These are phyloP conservation scores for Coptodon rendalli DNA, from an alignment of 2,113 vertebrate species.

Conservation along the genomic window DNA sequence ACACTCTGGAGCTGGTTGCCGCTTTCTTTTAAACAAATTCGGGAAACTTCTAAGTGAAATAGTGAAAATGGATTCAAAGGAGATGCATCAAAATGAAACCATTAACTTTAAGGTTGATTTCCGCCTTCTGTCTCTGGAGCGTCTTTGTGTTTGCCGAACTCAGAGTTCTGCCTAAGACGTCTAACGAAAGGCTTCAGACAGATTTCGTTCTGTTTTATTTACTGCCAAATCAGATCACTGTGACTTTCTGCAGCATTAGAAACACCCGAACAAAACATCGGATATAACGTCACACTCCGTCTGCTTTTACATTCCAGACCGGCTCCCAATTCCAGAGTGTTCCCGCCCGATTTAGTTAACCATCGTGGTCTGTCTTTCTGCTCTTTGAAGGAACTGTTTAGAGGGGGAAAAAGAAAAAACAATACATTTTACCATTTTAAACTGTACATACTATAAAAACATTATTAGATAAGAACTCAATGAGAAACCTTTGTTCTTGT, in stretches of 20 bases:
- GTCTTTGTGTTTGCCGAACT: neutral
- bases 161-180: neutral
- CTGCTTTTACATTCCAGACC: neutral
- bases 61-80: neutral
- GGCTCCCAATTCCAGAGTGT: slow-evolving; percentile 48
- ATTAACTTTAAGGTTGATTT: neutral
- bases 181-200: neutral
- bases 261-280: neutral
- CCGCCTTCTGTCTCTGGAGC: neutral
- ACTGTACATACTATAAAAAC: slow-evolving; percentile 50
- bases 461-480: slow-evolving; percentile 34
- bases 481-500: slow-evolving; percentile 42
- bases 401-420: neutral
- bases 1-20: slow-evolving; percentile 48
- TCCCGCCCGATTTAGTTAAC: neutral
- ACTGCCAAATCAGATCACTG: slow-evolving; percentile 48
- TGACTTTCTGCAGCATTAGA: slow-evolving; percentile 25
- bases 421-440: slow-evolving; percentile 36
- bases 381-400: slow-evolving; percentile 2
- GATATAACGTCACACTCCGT: neutral
- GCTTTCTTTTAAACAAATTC: neutral
- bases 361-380: neutral
- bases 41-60: neutral
- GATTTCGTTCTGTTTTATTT: slow-evolving; percentile 3
- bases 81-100: neutral